A percentile compares a stretch with the other conserved stretches of the same genome.
These are phyloP conservation scores for Casuarius casuarius DNA, from an alignment of 2,113 vertebrate genomes.

Conservation along the genomic window DNA sequence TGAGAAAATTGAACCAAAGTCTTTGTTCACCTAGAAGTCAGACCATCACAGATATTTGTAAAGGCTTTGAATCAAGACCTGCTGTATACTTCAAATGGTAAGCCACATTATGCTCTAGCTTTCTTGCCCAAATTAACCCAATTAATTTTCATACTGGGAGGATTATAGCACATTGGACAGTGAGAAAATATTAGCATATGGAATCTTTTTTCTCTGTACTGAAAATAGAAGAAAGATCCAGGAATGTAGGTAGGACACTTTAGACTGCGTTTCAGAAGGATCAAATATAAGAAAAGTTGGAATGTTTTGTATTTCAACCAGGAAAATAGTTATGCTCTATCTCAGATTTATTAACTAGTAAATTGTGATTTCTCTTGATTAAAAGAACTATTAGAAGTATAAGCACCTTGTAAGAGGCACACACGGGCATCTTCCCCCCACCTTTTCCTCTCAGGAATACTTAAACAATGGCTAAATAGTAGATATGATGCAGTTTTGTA, in stretches of 20 bases:
- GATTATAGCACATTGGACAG: background rate
- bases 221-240: background rate
- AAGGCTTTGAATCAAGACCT: background rate
- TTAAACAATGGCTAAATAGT: background rate
- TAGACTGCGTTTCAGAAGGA: background rate
- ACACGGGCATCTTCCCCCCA: background rate
- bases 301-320: background rate
- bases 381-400: background rate
- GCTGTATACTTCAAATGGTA: background rate
- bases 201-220: background rate
- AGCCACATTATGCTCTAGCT: accelerated
- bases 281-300: background rate
- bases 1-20: slow-evolving; percentile 96
- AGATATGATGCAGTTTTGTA: background rate
- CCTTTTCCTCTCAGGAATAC: background rate
- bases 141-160: background rate
- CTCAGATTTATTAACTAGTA: background rate
- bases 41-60: background rate
- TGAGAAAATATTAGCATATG: background rate
- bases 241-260: background rate
- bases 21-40: slow-evolving; percentile 88
- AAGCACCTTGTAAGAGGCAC: background rate
- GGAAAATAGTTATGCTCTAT: background rate
- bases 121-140: background rate
- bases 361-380: background rate